Percentiles rank a stretch among this genome's conserved stretches.
These are phyloP conservation scores for Marisa cornuarietis DNA, from an alignment of 1,140 invertebrate genomes.

Conservation along the genomic window DNA sequence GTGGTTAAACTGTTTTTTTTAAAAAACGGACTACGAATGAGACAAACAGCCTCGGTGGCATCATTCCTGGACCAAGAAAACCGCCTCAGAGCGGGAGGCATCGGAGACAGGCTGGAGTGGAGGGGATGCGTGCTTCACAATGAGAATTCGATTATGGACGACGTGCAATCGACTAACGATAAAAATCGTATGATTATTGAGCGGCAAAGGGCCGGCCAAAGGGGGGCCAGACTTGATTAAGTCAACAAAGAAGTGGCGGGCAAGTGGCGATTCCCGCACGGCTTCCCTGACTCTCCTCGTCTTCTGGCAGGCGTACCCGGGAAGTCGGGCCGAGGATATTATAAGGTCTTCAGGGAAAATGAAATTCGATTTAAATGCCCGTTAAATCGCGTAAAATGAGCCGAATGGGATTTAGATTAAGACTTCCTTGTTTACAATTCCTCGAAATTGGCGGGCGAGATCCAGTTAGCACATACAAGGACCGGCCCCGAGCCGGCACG, in stretches of 20 bases:
- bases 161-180: constrained; percentile 16
- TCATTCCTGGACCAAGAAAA: too few relatives aligned
- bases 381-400: constrained; percentile 29
- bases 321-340: constrained; percentile 3
- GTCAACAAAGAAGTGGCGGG: constrained; percentile 19
- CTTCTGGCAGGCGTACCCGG: not conserved
- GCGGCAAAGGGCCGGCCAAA: not conserved
- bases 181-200: constrained; percentile 14
- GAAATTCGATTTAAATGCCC: constrained; percentile 29
- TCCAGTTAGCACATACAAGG: constrained; percentile 26
- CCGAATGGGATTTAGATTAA: constrained; percentile 29
- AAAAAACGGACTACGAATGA: too few relatives aligned
- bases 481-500: constrained; percentile 1
- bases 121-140: not conserved
- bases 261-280: constrained; percentile 1
- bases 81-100: too few relatives aligned
- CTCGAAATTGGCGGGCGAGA: constrained; percentile 22
- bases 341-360: constrained; percentile 25
- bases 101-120: not conserved
- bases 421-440: constrained; percentile 15
- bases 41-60: too few relatives aligned
- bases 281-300: constrained; percentile 3
- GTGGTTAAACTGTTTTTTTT: too few relatives aligned
- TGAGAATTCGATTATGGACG: constrained; percentile 16
- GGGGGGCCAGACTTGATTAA: constrained; percentile 14